Conservation (phyloP, 2,888 invertebrate genomes). For the Fissipunctia ypsillon region DNA sequence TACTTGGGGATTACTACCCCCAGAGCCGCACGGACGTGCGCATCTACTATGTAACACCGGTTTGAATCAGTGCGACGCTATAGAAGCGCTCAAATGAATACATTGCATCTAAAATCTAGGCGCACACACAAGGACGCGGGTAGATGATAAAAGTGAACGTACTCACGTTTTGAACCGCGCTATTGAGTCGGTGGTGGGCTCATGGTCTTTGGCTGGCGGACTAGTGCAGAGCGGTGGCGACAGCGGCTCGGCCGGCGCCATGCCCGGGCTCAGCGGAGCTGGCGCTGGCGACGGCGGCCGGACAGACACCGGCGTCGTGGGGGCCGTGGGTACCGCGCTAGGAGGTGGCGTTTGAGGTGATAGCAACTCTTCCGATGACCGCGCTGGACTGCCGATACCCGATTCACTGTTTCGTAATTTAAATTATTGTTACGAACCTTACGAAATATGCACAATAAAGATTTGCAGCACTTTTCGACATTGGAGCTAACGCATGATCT, state of each 20-base stretch:
- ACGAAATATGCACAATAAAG: not conserved
- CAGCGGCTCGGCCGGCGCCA: constrained; percentile 72
- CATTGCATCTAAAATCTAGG: constrained; percentile 48
- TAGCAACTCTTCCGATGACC: constrained; percentile 84
- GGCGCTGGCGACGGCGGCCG: constrained; percentile 69
- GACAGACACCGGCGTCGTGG: constrained; percentile 58
- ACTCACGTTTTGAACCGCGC: constrained; percentile 88
- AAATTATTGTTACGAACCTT: constrained; percentile 26
- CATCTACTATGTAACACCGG: constrained; percentile 18
- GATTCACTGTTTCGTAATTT: constrained; percentile 80
- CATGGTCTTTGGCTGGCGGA: constrained; percentile 82
- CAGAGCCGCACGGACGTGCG: constrained; percentile 11
- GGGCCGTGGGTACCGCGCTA: constrained; percentile 65
- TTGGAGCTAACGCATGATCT: not conserved
- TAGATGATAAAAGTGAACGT: constrained; percentile 46
- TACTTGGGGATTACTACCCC: not conserved
- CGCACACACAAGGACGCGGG: constrained; percentile 42
- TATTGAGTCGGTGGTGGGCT: constrained; percentile 84
- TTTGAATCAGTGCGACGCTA: constrained; percentile 33
- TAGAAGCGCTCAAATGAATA: constrained; percentile 48
- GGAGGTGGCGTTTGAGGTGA: constrained; percentile 84
- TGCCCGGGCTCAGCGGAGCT: constrained; percentile 68
- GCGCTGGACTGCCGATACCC: constrained; percentile 85
- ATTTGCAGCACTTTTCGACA: not conserved
- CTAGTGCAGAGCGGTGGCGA: constrained; percentile 87